These are phyloP conservation scores for Stichopus horrens DNA, from an alignment of 53 echinoderm and acorn worm species.

Conservation along the genomic window DNA sequence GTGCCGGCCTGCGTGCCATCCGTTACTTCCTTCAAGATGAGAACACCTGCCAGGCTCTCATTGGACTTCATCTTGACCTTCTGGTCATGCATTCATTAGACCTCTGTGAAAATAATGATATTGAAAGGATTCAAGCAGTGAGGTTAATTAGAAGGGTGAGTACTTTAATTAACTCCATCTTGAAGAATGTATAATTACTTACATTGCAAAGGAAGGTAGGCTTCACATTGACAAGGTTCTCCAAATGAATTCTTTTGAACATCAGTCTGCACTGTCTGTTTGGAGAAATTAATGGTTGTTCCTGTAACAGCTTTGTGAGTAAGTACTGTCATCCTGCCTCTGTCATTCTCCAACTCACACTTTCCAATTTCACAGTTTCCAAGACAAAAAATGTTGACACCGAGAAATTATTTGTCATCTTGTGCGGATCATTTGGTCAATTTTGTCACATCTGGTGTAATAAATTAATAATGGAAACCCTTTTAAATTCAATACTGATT, in stretches of 20 bases:
- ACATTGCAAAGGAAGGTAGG: neutral
- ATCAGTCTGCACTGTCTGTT: neutral
- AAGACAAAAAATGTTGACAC: too few species aligned
- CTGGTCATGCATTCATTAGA: constrained; percentile 87
- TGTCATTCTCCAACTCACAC: too few species aligned
- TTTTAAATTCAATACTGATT: too few species aligned
- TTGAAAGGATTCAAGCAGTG: constrained; percentile 90
- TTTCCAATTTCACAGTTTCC: too few species aligned
- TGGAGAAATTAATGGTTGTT: too few species aligned
- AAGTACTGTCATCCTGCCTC: too few species aligned
- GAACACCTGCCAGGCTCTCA: constrained; percentile 67
- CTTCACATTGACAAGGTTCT: neutral
- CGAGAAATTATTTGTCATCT: too few species aligned
- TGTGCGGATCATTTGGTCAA: too few species aligned
- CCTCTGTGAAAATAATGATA: constrained; percentile 83
- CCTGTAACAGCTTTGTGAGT: too few species aligned
- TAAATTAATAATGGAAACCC: too few species aligned
- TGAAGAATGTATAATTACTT: neutral
- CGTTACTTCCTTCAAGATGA: constrained; percentile 86
- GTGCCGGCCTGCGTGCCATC: constrained; percentile 81
- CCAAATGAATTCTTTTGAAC: neutral
- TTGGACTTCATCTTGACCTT: constrained; percentile 81
- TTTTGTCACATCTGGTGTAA: too few species aligned
- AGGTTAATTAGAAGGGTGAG: constrained; percentile 92
- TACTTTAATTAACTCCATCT: neutral